Conservation (phyloP, 2,113 vertebrate genomes). For the Dunckerocampus dactyliophorus region DNA sequence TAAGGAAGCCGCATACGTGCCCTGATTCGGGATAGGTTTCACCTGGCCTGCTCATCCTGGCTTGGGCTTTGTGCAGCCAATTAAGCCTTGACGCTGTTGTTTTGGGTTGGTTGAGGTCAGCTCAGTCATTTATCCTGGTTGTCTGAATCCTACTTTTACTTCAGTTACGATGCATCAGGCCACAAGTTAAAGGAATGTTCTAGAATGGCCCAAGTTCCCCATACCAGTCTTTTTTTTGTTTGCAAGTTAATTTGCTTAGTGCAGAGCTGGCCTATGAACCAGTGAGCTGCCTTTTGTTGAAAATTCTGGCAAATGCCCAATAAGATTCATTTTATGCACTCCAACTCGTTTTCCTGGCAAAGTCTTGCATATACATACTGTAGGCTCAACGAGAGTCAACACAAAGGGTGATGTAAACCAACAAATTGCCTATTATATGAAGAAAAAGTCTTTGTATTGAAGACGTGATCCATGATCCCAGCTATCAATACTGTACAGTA, state of each 20-base stretch:
- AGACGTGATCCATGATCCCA: not conserved
- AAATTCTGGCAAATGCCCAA: conserved; percentile 1
- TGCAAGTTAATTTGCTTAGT: conserved; percentile 1
- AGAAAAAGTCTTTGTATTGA: not conserved
- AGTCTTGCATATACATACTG: not conserved
- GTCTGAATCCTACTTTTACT: too few relatives aligned
- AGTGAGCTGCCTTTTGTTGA: conserved; percentile 2
- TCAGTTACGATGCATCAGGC: not conserved
- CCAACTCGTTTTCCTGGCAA: not conserved
- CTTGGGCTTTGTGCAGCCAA: too few relatives aligned
- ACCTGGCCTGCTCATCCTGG: too few relatives aligned
- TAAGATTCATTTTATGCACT: conserved; percentile 2
- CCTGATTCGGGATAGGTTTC: too few relatives aligned
- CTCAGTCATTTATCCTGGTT: not conserved
- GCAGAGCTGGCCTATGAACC: conserved; percentile 5
- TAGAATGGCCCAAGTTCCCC: not conserved
- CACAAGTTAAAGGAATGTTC: not conserved
- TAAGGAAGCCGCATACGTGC: too few relatives aligned
- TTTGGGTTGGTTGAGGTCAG: too few relatives aligned
- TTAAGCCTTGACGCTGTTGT: too few relatives aligned
- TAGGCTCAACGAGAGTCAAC: conserved; percentile 1
- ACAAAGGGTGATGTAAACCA: not conserved
- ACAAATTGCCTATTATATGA: not conserved
- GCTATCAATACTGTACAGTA: not conserved
- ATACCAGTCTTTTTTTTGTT: not conserved